Evolutionary conservation across 2,113 vertebrate species (phyloP), one percentile per base, ranked within the genome.

Genomic region (Saccopteryx leptura): DNA sequence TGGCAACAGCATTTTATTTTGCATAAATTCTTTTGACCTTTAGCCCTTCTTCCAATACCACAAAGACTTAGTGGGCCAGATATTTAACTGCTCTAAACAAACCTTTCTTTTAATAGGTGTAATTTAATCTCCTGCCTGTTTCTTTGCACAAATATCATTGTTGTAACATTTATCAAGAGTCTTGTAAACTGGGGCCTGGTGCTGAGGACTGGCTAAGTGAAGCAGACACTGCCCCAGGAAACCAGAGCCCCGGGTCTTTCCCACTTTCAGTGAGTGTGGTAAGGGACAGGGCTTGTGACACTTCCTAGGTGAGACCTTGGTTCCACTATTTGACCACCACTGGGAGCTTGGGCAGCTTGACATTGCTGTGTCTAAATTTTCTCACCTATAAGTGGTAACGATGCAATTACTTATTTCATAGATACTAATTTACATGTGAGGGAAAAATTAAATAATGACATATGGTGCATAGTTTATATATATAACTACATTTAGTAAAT

Each of bases 81-180:
- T 78, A 82, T 88, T 90, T n/a, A 46, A 58, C 48, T 58, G 28
- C 24, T 54, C 23, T 61, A 63, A 94, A 92, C 52, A 4, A 79
- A 18, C 31, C 61, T 94, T 93, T 68, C 50, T n/a, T 87, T 84
- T 93, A 82, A 89, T 46, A 71, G 28, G 8, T 90, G 8, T 66
- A 75, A 93, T 92, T 94, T 83, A 93, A 97, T 87, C 39, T 87
- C 71, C 56, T 92, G 46, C 9, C 46, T 50, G 1, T 72, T 96
- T 92, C 31, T 88, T 85, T 84, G 31, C 24, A 79, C 46, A 71
- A 52, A 61, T 68, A 13, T 39, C 52, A 82, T 13, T 9, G 1
- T 18, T 54, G 19, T 88, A 80, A 76, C 68, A 89, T 88, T 92
- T 90, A 95, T 81, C 71, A 81, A 86, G 76, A 50, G 28, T 7